Conservation (phyloP, 2,888 invertebrate genomes). For the Cremastinae sp. region DNA sequence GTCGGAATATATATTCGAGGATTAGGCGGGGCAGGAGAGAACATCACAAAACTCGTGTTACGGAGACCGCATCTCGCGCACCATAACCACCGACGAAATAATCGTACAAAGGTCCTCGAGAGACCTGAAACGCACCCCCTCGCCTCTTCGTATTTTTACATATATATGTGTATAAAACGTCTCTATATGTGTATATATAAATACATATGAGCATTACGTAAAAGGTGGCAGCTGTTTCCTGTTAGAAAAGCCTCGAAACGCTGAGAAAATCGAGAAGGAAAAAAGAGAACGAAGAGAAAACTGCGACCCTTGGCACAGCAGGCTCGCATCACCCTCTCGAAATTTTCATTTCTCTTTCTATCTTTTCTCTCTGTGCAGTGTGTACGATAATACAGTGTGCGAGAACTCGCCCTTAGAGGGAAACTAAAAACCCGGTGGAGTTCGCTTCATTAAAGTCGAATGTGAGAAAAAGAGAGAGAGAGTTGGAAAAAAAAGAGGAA, state of each 20-base stretch:
- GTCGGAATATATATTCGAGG: slow-evolving; percentile 10
- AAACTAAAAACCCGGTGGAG: slow-evolving; percentile 6
- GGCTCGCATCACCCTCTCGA: slow-evolving; percentile 44
- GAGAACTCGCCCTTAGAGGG: slow-evolving; percentile 10
- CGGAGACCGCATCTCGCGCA: slow-evolving; percentile 18
- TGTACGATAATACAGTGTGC: slow-evolving; percentile 41
- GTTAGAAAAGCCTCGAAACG: slow-evolving; percentile 66
- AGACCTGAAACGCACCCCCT: slow-evolving; percentile 28
- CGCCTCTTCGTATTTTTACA: neutral
- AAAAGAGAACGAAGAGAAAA: too few relatives aligned
- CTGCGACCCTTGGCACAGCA: slow-evolving; percentile 27
- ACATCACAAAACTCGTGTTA: slow-evolving; percentile 26
- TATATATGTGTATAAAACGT: neutral
- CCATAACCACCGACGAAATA: slow-evolving; percentile 49
- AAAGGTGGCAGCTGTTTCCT: slow-evolving; percentile 74
- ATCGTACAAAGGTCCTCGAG: slow-evolving; percentile 45
- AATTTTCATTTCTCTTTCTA: slow-evolving; percentile 35
- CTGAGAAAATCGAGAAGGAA: slow-evolving; percentile 52
- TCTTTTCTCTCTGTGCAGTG: slow-evolving; percentile 42
- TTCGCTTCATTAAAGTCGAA: neutral
- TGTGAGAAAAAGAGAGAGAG: neutral
- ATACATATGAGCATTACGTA: neutral
- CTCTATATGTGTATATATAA: neutral
- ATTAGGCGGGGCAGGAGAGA: slow-evolving; percentile 27
- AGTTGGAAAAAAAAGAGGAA: too few relatives aligned